Evolutionary conservation across 2,113 vertebrate genomes (phyloP).

Genomic region (Thalassarche chlororhynchos): DNA sequence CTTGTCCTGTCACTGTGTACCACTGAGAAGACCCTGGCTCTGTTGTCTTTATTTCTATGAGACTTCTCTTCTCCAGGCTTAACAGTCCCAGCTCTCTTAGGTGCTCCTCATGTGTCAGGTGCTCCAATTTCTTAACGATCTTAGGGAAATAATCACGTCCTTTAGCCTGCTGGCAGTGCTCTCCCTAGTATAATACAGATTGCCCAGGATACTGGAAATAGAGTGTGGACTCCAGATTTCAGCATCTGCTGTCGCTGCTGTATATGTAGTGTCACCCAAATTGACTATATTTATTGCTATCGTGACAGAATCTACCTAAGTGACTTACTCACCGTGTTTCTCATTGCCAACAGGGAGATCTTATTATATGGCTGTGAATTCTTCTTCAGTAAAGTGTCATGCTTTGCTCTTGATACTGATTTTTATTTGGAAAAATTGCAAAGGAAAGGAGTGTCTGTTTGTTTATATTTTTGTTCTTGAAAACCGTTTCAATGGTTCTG

Average conservation of each 20-base stretch:
- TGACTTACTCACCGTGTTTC: background rate
- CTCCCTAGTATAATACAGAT: background rate
- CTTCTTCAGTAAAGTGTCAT: background rate
- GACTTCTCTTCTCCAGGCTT: background rate
- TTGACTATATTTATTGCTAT: background rate
- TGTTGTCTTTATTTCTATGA: background rate
- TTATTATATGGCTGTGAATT: background rate
- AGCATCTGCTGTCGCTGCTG: background rate
- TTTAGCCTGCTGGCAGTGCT: background rate
- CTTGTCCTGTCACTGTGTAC: background rate
- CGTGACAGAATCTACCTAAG: background rate
- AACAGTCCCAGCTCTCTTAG: background rate
- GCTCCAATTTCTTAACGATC: background rate
- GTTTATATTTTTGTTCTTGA: background rate
- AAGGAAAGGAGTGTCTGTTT: background rate
- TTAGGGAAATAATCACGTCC: background rate
- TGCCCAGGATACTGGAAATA: background rate
- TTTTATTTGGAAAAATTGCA: background rate
- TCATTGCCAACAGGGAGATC: background rate
- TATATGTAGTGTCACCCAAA: background rate
- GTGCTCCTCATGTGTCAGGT: background rate
- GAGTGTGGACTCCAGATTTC: background rate
- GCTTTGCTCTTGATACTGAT: background rate
- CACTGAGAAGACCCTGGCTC: background rate
- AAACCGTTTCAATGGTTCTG: accelerated